Conservation (phyloP, 2,113 vertebrate genomes). For the Leucosticte australis region DNA sequence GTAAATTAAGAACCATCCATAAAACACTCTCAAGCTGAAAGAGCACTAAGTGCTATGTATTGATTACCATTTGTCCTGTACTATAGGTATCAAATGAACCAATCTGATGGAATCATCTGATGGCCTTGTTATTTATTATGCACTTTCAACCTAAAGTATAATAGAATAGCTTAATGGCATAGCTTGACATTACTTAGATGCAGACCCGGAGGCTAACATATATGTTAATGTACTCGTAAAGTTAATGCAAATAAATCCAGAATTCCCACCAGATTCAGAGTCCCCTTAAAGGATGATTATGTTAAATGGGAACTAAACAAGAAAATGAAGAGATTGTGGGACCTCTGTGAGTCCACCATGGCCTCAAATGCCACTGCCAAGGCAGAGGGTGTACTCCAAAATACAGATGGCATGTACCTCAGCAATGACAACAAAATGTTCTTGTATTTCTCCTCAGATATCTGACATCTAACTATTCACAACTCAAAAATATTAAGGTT, state of each 20-base stretch:
- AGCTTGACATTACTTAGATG: not conserved
- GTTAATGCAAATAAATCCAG: not conserved
- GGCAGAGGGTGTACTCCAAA: not conserved
- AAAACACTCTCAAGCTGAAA: constrained; percentile 16
- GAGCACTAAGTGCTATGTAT: constrained; percentile 38
- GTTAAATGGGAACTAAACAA: not conserved
- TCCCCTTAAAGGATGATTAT: not conserved
- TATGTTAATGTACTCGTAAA: not conserved
- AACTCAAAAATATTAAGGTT: not conserved
- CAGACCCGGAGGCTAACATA: not conserved
- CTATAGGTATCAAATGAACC: constrained; percentile 10
- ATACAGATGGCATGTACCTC: not conserved
- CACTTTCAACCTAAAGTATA: constrained; percentile 9
- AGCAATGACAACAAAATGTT: not conserved
- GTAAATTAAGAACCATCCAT: not conserved
- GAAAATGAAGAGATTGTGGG: not conserved
- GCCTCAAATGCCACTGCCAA: not conserved
- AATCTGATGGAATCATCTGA: constrained; percentile 4
- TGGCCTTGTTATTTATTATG: constrained; percentile 10
- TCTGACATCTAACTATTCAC: not conserved
- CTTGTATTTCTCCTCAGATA: not conserved
- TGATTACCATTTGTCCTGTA: constrained; percentile 14
- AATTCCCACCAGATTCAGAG: not conserved
- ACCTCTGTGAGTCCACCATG: not conserved
- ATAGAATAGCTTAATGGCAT: not conserved